Evolutionary conservation across 1,140 invertebrate genomes (phyloP), one percentile per base, ranked within the genome.

Genomic region (Amyelois transitella): DNA sequence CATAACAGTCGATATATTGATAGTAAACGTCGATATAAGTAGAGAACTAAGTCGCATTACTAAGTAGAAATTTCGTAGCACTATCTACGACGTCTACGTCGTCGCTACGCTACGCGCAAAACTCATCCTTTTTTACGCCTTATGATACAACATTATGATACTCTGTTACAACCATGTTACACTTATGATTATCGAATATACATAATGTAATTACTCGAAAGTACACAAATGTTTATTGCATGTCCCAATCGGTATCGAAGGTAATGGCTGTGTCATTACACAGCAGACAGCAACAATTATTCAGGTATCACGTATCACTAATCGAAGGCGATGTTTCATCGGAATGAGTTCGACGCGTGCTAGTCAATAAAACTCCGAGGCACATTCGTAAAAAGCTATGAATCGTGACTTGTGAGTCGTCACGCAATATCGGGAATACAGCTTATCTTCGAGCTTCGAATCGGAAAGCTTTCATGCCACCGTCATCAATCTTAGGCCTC

Each of bases 381-480:
- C 56, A 59, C 60, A 65, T 67, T 60, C 45, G 58, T 59, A 53
- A 45, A 55, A 65, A 51, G 60, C 49, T 53, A 45, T 52, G 51
- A 57, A 20, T 66, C 61, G 60, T 66, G 57, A 61, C 57, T 64
- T 18, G 53, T 70, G 53, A 71, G 54, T 67, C 64, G 69, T 79
- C 77, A 81, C 75, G 77, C 75, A 74, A 81, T 73, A 76, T 76
- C 67, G 60, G 59, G 44, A 64, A 57, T 68, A 66, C 55, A 72
- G 60, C 53, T 79, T 83, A 81, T 80, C 76, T 74, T 61, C 55
- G 61, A 73, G 68, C 76, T 73, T 60, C 53, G 60, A 75, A 67
- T 63, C 72, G 63, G 62, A 68, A 75, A 75, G 69, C 43, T 66
- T 72, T 65, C 55, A 55, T 71, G 66, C 64, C 55, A 66, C 67